Base-by-base conservation (phyloP, 2,113 vertebrate genomes). In the Ciconia maguari region DNA sequence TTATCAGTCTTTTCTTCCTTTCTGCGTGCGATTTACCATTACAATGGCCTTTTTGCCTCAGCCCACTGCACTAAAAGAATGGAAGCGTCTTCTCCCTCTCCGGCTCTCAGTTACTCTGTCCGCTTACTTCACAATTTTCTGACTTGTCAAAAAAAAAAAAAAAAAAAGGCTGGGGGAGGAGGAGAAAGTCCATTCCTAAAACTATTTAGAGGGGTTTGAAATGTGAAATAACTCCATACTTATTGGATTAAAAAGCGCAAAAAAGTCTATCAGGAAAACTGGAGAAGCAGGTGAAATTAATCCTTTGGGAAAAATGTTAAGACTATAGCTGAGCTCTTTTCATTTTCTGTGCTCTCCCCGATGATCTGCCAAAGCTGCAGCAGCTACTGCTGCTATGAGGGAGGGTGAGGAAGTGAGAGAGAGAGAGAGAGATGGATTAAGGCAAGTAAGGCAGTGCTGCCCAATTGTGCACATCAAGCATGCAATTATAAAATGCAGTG, bases 31-130 rank as follows among this genome's bases (percentile, higher is more conserved):
- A 97, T 99, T 99, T 99, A 99, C 98, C 99, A 99, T 99, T 98
- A 99, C 99, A 99, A 99, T 98, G 97, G 98, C 78, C 97, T 98
- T 98, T 98, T 98, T 98, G 97, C 98, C 97, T 98, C 98, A 98
- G 98, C 97, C 98, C 98, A 98, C 92, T 98, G 99, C 97, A 98
- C 98, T 96, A 92, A 96, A 98, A 99, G 98, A 99, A 98, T 98
- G 98, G 97, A 97, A 98, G 95, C 86, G 89, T 96, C 97, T 97
- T 97, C 97, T 83, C 94, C 48, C 93, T 96, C 94, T 94, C 90
- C 3, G 8, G 70, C 90, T 83, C 95, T 87, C 96, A 83, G 84
- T 94, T 95, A 91, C 94, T 96, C 96, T 87, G 57, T 41, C 88
- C 41, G 64, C 94, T 93, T 38, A 89, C 95, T 97, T 95, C 96